Evolutionary conservation across 2,113 vertebrate genomes (phyloP), one percentile per base, ranked within the genome.

Genomic region (Scolopax mira): DNA sequence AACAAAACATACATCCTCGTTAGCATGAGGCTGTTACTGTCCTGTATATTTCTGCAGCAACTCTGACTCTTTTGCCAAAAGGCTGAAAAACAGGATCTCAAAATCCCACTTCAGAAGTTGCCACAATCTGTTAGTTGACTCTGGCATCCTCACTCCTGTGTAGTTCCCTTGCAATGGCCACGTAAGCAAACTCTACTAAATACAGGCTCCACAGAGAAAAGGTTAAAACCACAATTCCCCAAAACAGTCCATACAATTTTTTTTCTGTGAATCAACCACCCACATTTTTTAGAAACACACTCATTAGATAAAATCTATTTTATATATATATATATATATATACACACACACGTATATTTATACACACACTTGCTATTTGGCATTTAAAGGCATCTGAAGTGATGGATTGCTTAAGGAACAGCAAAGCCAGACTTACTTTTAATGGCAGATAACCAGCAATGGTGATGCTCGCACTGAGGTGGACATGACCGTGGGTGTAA

Each of bases 361-460:
- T 16, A 42, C 41, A 42, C 41, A 42, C 41, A 35, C 3, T 28
- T 49, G 41, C 13, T 41, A 8, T 25, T 25, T 66, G 70, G 7
- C 13, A 41, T 30, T 39, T 23, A 4, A 35, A 61, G 70, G 7
- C 13, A 41, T 30, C 33, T 21, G 5, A 35, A 65, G 28, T 0
- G 46, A 11, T 7, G 9, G 31, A 11, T 1, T 27, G 41, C 55
- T 9, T 22, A 35, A 84, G 61, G 28, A 78, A 37, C 55, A 88
- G 31, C 1, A 2, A 46, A 41, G 23, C 0, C 55, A 75, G 54
- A 89, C 98, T 99, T 96, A 99, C 99, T 91, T 90, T 98, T 39
- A 99, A 97, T 1, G 98, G 99, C 14, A 98, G 96, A 85, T 99
- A 98, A n/a, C 99, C 98, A 11, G 98, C 98, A 7, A 99, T 98